Evolutionary conservation across 2,888 invertebrate genomes (phyloP), one percentile per base, ranked within the genome.

Genomic region (Oegoconia quadripuncta): DNA sequence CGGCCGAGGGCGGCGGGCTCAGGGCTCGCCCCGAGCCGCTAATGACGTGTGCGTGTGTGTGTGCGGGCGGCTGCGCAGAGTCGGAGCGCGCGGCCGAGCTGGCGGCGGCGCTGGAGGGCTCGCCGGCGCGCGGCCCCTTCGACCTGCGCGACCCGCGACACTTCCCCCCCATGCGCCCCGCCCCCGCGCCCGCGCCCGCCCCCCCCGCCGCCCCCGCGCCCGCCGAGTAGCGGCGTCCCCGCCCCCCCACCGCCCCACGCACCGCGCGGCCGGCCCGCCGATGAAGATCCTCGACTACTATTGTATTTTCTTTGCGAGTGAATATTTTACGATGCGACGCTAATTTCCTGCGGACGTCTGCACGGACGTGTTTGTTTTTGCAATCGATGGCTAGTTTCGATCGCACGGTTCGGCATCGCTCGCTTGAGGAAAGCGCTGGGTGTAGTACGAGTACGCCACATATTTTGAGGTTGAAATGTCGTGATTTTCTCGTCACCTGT

Each of bases 101-200:
- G 89, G 90, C 90, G 60, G 91, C 91, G 43, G 93, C 93, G 33
- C 89, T 91, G 50, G 92, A 92, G 73, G 67, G 66, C 44, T 88
- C 90, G 33, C 90, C 93, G 37, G 90, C 93, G 42, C 91, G 91
- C 64, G 91, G 90, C 16, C 29, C 89, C 51, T 92, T 93, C 79
- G 92, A 93, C 71, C 90, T 95, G 76, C 93, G 93, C 70, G 95
- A 95, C 82, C 94, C 93, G 53, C 84, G 89, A 52, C 95, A 95
- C 87, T 95, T 95, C 82, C 95, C 95, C 55, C 95, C 95, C 48
- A 92, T 95, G 64, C 91, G 90, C 39, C 90, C 91, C 63, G 45
- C 61, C 18, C 34, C 44, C 44, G 22, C 49, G 38, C 36, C 49
- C 28, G 61, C 62, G 34, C 14, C 47, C 35, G 22, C 46, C 30